A percentile compares a stretch with the other conserved stretches of the same genome.
phyloP scores from a whole-genome alignment of 2,113 vertebrate species.

The Sylvia atricapilla region DNA sequence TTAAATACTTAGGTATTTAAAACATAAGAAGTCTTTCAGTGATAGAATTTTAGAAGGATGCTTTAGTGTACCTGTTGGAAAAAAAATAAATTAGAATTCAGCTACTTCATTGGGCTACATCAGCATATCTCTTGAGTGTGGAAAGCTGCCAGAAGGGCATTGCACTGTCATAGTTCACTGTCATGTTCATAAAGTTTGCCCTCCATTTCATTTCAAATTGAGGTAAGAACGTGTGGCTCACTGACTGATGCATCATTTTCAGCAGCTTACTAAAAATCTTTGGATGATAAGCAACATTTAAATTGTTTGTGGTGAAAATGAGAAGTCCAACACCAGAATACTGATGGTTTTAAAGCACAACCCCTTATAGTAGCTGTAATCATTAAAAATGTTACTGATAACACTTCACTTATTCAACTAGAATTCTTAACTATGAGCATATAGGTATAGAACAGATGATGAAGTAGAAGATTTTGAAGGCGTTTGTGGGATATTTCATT shows the following conservation, averaged over 20 bases:
- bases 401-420: not conserved
- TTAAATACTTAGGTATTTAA: not conserved
- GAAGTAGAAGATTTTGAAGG: not conserved
- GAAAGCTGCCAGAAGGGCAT: not conserved
- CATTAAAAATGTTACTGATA: not conserved
- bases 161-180: not conserved
- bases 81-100: not conserved
- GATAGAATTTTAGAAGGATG: not conserved
- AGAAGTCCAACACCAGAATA: not conserved
- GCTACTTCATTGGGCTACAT: not conserved
- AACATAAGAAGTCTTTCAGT: not conserved
- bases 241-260: not conserved
- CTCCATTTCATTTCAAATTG: not conserved
- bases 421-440: not conserved
- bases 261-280: not conserved
- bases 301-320: not conserved
- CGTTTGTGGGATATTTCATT: not conserved
- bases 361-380: not conserved
- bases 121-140: not conserved
- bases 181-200: not conserved
- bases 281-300: not conserved
- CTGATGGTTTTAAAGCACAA: not conserved
- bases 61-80: not conserved
- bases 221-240: not conserved
- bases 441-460: not conserved